Evolutionary conservation across 1,140 invertebrate species (phyloP), one percentile per base, ranked within the genome.

Genomic region (Formica exsecta): DNA sequence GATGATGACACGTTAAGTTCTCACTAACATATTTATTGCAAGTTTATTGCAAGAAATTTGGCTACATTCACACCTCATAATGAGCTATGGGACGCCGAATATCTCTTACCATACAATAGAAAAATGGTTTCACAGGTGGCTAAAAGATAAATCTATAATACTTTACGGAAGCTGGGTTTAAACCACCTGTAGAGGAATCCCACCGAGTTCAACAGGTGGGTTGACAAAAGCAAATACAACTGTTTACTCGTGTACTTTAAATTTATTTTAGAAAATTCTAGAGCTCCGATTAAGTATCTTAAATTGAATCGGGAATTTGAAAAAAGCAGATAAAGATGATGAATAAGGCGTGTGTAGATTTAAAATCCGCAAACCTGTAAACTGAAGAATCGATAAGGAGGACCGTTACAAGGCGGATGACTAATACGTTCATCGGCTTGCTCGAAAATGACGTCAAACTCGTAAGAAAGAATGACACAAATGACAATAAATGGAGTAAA

Each of bases 381-480:
- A 66, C 44, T 7, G 59, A 83, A 41, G 64, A 85, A 76, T 90
- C 81, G 86, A 90, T 92, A 89, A 91, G 87, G 57, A 89, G 88
- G 92, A 93, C 91, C 92, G 89, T 93, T 90, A 93, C 91, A 81
- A 92, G 87, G 44, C 80, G 75, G 88, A 92, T 94, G 94, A 94
- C 94, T 94, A 94, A 94, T 89, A 75, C 88, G 91, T 93, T 93
- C 91, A 91, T 93, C 93, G 92, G 91, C 91, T 94, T 88, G 91
- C 89, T 91, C 85, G 88, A 91, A 90, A 90, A 91, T 94, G 94
- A 94, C 93, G 93, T 94, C 93, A 93, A 92, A 92, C 87, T 81
- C 83, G 83, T 57, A 79, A 90, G 85, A 90, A 89, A 90, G 89
- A 89, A 89, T 89, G 90, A 85, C 75, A 85, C 62, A 54, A 73